Percentiles rank a stretch among this genome's conserved stretches.
Evolutionary conservation across 2,888 invertebrate genomes (phyloP).

Genomic region (Caenorhabditis uteleia): DNA sequence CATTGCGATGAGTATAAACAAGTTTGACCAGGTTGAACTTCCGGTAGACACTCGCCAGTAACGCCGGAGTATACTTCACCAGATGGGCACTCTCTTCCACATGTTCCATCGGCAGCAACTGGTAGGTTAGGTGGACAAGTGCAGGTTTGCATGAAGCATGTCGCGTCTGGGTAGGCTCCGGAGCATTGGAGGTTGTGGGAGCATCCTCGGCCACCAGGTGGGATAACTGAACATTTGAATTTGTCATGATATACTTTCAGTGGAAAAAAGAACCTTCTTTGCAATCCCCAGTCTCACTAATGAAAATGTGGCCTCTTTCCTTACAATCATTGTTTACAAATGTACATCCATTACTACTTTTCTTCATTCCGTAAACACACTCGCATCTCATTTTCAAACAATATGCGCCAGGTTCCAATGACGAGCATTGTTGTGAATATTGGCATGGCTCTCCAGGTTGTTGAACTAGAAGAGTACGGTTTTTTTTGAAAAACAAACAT

Average conservation of each 20-base stretch:
- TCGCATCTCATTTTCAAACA: conserved; percentile 63
- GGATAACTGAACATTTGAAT: conserved; percentile 57
- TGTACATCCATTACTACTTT: conserved; percentile 62
- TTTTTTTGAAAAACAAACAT: background rate
- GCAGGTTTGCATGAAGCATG: conserved; percentile 61
- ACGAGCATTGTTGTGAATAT: conserved; percentile 69
- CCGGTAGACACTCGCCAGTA: conserved; percentile 67
- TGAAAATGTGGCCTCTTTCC: conserved; percentile 67
- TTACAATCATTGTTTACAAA: conserved; percentile 68
- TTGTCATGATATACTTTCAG: background rate
- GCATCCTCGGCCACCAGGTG: conserved; percentile 66
- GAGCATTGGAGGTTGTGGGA: conserved; percentile 68
- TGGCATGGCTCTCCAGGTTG: conserved; percentile 68
- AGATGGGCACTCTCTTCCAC: conserved; percentile 63
- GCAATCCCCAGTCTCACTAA: conserved; percentile 68
- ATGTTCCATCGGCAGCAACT: conserved; percentile 69
- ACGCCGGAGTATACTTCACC: conserved; percentile 66
- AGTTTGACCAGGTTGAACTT: conserved; percentile 65
- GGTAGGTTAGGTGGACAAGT: conserved; percentile 64
- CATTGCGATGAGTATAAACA: conserved; percentile 69
- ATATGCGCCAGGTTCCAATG: conserved; percentile 66
- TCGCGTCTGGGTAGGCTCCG: conserved; percentile 58
- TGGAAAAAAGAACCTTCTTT: conserved; percentile 53
- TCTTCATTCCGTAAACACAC: conserved; percentile 68
- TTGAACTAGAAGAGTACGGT: conserved; percentile 49